These are phyloP conservation scores for Dicranocentrus wangi DNA, from an alignment of 2,888 invertebrate genomes.

Conservation along the genomic window DNA sequence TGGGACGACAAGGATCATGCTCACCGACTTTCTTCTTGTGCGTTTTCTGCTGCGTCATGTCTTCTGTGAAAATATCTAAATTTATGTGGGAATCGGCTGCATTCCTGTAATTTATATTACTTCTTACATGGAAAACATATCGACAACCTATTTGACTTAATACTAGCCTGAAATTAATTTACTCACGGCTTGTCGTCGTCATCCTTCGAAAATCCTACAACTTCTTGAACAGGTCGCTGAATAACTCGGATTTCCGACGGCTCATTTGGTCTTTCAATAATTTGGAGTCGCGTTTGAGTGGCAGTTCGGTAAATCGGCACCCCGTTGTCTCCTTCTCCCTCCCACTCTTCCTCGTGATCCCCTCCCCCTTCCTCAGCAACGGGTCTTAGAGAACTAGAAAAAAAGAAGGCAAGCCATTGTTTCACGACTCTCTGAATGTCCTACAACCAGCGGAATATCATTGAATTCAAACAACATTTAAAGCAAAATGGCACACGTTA, in stretches of 20 bases:
- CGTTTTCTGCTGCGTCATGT: not conserved
- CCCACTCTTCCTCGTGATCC: too few species aligned
- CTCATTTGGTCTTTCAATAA: conserved; percentile 39
- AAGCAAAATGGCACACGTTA: not conserved
- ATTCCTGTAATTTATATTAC: too few species aligned
- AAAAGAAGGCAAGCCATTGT: too few species aligned
- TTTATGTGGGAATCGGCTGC: not conserved
- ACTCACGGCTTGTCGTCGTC: conserved; percentile 1
- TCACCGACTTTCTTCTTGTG: not conserved
- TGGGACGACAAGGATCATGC: conserved; percentile 1
- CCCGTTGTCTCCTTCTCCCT: not conserved
- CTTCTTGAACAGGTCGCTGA: conserved; percentile 39
- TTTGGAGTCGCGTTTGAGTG: conserved; percentile 35
- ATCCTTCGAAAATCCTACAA: too few species aligned
- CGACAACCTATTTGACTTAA: not conserved
- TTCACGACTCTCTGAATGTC: not conserved
- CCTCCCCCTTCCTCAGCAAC: too few species aligned
- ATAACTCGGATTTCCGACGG: conserved; percentile 23
- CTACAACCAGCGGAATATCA: not conserved
- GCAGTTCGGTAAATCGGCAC: conserved; percentile 24
- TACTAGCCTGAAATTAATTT: not conserved
- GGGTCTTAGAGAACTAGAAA: too few species aligned
- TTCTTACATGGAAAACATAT: too few species aligned
- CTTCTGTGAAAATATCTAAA: not conserved
- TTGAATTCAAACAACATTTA: not conserved